phyloP scores from a whole-genome alignment of 2,797 vertebrate species.

The Sciurus carolinensis region DNA sequence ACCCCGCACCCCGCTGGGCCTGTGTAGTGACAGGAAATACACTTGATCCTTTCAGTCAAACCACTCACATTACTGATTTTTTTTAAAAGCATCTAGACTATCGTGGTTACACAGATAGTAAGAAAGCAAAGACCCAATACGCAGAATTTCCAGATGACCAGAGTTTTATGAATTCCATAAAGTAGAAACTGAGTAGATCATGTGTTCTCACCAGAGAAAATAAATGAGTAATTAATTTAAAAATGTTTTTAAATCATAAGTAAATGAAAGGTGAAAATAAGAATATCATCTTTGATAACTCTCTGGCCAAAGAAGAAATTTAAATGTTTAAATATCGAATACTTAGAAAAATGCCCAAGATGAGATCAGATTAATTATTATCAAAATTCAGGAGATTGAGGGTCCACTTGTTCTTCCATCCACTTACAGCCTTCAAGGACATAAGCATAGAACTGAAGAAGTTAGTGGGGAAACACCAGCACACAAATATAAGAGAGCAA shows the following conservation, averaged over 20 bases:
- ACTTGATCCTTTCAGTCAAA: neutral
- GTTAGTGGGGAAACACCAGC: neutral
- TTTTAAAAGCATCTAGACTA: neutral
- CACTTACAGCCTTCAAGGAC: neutral
- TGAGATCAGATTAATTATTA: neutral
- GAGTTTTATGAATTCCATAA: neutral
- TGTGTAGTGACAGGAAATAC: neutral
- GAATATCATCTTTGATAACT: neutral
- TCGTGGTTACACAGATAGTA: neutral
- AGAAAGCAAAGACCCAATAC: neutral
- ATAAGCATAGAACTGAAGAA: neutral
- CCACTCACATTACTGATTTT: neutral
- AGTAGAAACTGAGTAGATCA: neutral
- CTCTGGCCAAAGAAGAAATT: neutral
- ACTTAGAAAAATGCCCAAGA: neutral
- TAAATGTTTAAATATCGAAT: constrained; percentile 7
- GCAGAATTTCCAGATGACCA: neutral
- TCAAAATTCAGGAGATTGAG: neutral
- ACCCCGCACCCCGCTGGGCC: neutral
- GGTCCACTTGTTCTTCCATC: neutral
- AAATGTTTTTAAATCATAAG: neutral
- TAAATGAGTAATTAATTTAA: neutral
- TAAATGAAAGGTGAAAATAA: neutral
- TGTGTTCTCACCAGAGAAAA: neutral
- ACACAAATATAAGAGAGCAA: neutral